Conservation (phyloP, 2,797 vertebrate species). For the Apogon talboti region DNA sequence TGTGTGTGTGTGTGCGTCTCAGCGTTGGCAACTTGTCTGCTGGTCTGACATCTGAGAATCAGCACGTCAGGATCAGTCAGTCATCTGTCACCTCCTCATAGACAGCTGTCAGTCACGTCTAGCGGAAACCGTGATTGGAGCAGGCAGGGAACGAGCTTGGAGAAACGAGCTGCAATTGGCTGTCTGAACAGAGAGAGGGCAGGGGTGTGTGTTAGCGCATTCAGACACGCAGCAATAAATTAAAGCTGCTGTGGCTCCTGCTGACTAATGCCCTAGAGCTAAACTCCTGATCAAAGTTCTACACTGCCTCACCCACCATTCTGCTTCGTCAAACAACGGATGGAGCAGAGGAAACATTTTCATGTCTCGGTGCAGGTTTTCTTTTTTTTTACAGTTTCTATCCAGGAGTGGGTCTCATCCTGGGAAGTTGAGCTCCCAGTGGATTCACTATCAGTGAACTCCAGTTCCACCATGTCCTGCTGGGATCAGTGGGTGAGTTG, state of each 20-base stretch:
- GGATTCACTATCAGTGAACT: conserved; percentile 8
- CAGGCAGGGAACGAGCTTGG: conserved; percentile 19
- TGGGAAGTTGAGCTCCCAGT: conserved; percentile 1
- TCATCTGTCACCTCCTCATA: conserved; percentile 57
- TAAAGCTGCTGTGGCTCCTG: conserved; percentile 29
- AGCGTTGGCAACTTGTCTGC: conserved; percentile 39
- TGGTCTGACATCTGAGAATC: conserved; percentile 67
- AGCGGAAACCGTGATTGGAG: conserved; percentile 48
- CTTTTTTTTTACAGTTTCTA: conserved; percentile 18
- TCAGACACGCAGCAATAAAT: conserved; percentile 43
- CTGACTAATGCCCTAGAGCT: conserved; percentile 37
- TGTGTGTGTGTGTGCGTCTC: conserved; percentile 4
- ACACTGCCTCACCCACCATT: conserved; percentile 1
- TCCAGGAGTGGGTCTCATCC: conserved; percentile 7
- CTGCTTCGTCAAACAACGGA: conserved; percentile 15
- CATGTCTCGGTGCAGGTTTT: conserved; percentile 1
- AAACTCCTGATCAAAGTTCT: conserved; percentile 49
- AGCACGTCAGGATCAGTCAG: conserved; percentile 60
- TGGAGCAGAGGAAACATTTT: conserved; percentile 34
- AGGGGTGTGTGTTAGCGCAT: conserved; percentile 19
- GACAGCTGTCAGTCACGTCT: conserved; percentile 60
- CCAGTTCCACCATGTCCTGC: conserved; percentile 24
- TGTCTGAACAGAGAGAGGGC: conserved; percentile 35
- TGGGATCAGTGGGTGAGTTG: conserved; percentile 42
- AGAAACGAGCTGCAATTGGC: conserved; percentile 53